These are phyloP conservation scores for Tor tambroides DNA, from an alignment of 2,113 vertebrate genomes.

Conservation along the genomic window DNA sequence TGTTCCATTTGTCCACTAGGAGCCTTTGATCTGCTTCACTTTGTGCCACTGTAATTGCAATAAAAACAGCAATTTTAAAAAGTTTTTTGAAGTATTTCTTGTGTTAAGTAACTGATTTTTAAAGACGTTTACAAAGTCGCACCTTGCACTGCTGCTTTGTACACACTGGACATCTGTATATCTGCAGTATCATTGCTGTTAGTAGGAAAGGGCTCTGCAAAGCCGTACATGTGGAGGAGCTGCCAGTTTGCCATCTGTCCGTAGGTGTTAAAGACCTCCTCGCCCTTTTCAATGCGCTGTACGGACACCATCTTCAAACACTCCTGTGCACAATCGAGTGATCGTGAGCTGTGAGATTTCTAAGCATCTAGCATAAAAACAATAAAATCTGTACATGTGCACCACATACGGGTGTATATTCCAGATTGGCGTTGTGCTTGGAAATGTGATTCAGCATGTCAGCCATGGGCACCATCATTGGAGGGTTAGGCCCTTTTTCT, in stretches of 20 bases:
- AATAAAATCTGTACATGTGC: neutral
- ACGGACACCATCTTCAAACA: conserved; percentile 87
- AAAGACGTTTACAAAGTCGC: conserved; percentile 34
- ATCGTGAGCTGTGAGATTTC: neutral
- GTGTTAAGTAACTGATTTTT: neutral
- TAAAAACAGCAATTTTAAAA: neutral
- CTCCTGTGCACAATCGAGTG: conserved; percentile 71
- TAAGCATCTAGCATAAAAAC: neutral
- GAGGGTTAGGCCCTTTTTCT: conserved; percentile 81
- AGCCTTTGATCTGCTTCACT: conserved; percentile 70
- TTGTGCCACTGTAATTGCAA: conserved; percentile 66
- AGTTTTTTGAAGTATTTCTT: neutral
- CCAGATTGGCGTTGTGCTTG: conserved; percentile 90
- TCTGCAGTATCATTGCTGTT: conserved; percentile 88
- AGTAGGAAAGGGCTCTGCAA: conserved; percentile 81
- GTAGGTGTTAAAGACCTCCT: conserved; percentile 95
- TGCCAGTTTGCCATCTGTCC: conserved; percentile 97
- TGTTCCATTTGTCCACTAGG: conserved; percentile 80
- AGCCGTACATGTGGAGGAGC: conserved; percentile 96
- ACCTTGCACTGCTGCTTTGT: conserved; percentile 80
- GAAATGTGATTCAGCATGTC: conserved; percentile 93
- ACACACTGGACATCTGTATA: conserved; percentile 82
- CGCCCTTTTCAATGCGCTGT: conserved; percentile 74
- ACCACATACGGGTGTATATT: conserved; percentile 83
- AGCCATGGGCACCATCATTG: conserved; percentile 95